Evolutionary conservation across 2,888 invertebrate genomes (phyloP).

Genomic region (Orthonevra nobilis): DNA sequence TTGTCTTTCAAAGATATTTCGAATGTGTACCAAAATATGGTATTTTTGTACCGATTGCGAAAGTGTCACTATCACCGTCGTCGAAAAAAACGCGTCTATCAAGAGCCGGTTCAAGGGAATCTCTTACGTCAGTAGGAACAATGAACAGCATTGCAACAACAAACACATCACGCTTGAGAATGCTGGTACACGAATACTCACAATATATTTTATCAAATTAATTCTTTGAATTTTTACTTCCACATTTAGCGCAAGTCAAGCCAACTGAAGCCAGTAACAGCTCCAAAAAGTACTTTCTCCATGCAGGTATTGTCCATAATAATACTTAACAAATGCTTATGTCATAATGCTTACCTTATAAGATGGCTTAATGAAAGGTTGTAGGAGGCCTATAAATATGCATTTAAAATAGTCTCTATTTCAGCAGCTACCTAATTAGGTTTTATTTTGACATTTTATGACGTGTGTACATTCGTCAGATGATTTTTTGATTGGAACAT

Average conservation of each 20-base stretch:
- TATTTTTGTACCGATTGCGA: slow-evolving; percentile 94
- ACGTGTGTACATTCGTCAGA: too few species aligned
- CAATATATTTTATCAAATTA: slow-evolving; percentile 59
- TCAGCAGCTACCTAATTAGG: too few species aligned
- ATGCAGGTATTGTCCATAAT: too few species aligned
- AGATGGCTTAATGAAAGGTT: too few species aligned
- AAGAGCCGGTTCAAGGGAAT: slow-evolving; percentile 91
- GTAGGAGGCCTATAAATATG: too few species aligned
- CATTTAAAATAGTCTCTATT: too few species aligned
- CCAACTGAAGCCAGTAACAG: slow-evolving; percentile 75
- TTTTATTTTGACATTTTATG: too few species aligned
- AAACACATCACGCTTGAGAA: slow-evolving; percentile 80
- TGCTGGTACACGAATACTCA: slow-evolving; percentile 78
- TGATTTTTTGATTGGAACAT: too few species aligned
- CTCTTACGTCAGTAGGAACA: slow-evolving; percentile 86
- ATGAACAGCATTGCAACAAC: slow-evolving; percentile 82
- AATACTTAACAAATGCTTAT: too few species aligned
- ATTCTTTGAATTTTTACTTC: neutral
- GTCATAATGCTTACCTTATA: too few species aligned
- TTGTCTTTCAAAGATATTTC: slow-evolving; percentile 91
- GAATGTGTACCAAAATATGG: slow-evolving; percentile 94
- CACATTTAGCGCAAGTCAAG: slow-evolving; percentile 76
- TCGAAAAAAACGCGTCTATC: slow-evolving; percentile 85
- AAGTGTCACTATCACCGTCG: slow-evolving; percentile 92
- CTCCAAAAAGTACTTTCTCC: slow-evolving; percentile 78